Evolutionary conservation across 2,113 vertebrate species (phyloP), one percentile per base, ranked within the genome.

Genomic region (Indri indri): DNA sequence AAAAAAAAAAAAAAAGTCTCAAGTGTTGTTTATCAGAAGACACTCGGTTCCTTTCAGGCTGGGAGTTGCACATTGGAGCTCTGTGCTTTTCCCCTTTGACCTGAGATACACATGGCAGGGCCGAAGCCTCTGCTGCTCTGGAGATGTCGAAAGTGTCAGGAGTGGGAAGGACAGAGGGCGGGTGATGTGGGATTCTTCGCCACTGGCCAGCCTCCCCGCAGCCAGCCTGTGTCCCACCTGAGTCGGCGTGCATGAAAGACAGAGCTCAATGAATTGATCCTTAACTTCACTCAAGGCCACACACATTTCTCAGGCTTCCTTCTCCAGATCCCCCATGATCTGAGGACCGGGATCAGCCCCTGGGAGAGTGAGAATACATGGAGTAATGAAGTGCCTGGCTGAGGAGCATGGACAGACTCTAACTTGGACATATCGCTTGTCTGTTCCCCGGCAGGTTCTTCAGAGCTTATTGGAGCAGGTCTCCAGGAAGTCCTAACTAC

Each of bases 21-120:
- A 95, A 98, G 94, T 94, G 98, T 97, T 98, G 97, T 98, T 98
- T 97, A 95, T 96, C 97, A 97, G 95, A 98, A 97, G 94, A 98
- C 87, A 85, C 94, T 98, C 76, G 90, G 52, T 76, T 94, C 92
- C 79, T 98, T 98, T 98, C 74, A 97, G 73, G 77, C 91, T 94
- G 81, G 9, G 97, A 94, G 86, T 96, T 89, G 83, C 90, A 98
- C 90, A 97, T 5, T 95, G 96, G 57, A 83, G 68, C 65, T 76
- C 86, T 93, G 94, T 97, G 93, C 94, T 89, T 92, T 98, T 76
- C 81, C 89, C 74, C 88, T 96, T 96, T 98, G 85, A 90, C 92
- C 81, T 61, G 42, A 88, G 83, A 73, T 76, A 65, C 30, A 84
- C n/a, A 59, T 27, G 65, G 71, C 96, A 95, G 88, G 90, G 79